Base-by-base conservation (phyloP, 2,113 vertebrate species). In the Oostethus manadensis region DNA sequence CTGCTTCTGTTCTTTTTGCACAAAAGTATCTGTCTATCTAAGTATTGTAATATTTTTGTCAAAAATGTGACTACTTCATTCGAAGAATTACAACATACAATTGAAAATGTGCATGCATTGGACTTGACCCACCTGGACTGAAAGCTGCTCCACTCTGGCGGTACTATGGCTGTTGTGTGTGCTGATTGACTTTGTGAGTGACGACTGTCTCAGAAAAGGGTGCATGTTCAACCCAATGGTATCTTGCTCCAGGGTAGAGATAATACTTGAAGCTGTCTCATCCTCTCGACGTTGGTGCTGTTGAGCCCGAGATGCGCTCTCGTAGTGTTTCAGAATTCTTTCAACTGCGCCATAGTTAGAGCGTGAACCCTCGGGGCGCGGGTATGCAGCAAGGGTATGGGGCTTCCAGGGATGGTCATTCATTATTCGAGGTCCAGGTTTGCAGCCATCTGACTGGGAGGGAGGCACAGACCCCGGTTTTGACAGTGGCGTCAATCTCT, bases 311-410 rank as follows among this genome's bases (percentile, higher is more conserved):
- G 50, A 86, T 46, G 91, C 84, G 51, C 81, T 90, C 78, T 97
- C 93, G 47, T 94, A 97, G 71, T 89, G 94, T 89, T 92, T 96
- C 75, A 98, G 77, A 79, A 97, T 92, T 81, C 92, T 93, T 82
- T 97, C 94, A 66, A 97, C 90, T 48, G 94, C 94, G 8, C 95
- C 93, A 9, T 98, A 97, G 84, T 99, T 97, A 0, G 96, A 99
- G 70, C 90, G 90, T 54, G 95, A 92, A 40, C 97, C 94, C 63
- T 93, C 89, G 8, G 94, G 95, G 18, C 93, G 92, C 0, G 94
- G 95, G 62, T 94, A 93, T 3, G 93, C 92, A 8, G 93, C 97
- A 66, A 98, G 88, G 73, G 92, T 93, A 60, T 91, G 92, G 10
- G 92, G 90, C 83, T 88, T 93, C 94, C 94, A 96, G 51, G 94